Conservation (phyloP, 2,113 vertebrate species). For the Cryptoleucopteryx plumbea region DNA sequence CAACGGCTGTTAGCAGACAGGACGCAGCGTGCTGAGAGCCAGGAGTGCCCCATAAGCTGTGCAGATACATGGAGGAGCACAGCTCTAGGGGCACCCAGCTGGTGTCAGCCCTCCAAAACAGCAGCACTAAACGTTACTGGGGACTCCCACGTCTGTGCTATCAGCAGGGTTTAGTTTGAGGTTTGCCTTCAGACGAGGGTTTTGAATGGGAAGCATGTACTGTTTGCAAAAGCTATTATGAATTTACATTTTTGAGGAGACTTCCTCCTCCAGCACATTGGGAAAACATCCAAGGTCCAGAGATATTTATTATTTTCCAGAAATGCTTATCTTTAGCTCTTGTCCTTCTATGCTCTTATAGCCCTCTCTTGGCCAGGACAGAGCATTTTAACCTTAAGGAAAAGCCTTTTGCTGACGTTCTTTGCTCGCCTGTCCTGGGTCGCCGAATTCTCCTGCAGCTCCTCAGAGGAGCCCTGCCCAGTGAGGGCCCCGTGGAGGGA, state of each 20-base stretch:
- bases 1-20: neutral
- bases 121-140: neutral
- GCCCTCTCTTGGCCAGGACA: neutral
- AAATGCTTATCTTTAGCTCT: slow-evolving; percentile 24
- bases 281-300: neutral
- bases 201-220: neutral
- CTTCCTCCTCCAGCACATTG: neutral
- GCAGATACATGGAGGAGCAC: fast-evolving
- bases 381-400: neutral
- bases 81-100: neutral
- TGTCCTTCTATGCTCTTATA: neutral
- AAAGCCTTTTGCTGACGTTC: neutral
- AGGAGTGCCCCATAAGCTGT: neutral
- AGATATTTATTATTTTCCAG: neutral
- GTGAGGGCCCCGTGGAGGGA: neutral
- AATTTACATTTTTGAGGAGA: slow-evolving; percentile 28
- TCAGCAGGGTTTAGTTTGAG: neutral
- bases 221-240: neutral
- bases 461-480: neutral
- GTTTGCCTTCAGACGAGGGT: neutral
- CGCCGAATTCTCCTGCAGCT: neutral
- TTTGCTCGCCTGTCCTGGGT: neutral
- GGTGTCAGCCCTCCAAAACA: neutral
- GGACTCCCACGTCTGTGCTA: fast-evolving
- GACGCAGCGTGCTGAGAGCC: neutral